Percentiles rank a stretch among this genome's conserved stretches.
phyloP scores from a whole-genome alignment of 1,140 invertebrate genomes.

The Pentalonia nigronervosa region DNA sequence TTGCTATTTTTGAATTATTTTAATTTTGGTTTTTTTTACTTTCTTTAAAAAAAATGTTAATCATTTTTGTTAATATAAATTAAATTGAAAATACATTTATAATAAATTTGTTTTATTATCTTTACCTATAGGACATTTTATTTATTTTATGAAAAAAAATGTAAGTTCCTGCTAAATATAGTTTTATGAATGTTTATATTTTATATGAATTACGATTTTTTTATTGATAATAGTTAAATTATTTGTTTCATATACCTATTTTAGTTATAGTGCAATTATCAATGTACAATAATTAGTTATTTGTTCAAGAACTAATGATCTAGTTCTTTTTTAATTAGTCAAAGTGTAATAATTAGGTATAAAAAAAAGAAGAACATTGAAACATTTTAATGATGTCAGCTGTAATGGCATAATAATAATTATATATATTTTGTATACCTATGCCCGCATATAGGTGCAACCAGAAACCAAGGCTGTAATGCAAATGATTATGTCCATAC shows the following conservation, averaged over 20 bases:
- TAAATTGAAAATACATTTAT: not conserved
- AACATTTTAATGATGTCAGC: slow-evolving; percentile 39
- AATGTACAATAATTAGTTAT: not conserved
- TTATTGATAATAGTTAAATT: not conserved
- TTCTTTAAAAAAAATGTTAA: not conserved
- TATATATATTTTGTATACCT: slow-evolving; percentile 66
- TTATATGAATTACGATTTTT: not conserved
- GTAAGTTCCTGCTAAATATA: too few species aligned
- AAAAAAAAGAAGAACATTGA: slow-evolving; percentile 31
- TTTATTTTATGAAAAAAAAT: not conserved
- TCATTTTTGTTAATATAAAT: not conserved
- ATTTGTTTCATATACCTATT: not conserved
- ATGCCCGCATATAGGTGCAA: slow-evolving; percentile 66
- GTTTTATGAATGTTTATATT: not conserved
- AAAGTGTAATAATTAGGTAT: not conserved
- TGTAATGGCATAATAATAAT: not conserved
- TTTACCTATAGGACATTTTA: not conserved
- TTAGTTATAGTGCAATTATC: not conserved
- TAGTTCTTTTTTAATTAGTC: not conserved
- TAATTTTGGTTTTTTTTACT: not conserved
- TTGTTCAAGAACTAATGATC: not conserved
- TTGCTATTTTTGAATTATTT: slow-evolving; percentile 58
- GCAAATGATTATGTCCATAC: slow-evolving; percentile 84
- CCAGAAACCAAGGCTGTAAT: slow-evolving; percentile 92
- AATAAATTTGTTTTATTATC: not conserved